phyloP scores from a whole-genome alignment of 2,797 vertebrate genomes.

The Phaenicophaeus curvirostris region DNA sequence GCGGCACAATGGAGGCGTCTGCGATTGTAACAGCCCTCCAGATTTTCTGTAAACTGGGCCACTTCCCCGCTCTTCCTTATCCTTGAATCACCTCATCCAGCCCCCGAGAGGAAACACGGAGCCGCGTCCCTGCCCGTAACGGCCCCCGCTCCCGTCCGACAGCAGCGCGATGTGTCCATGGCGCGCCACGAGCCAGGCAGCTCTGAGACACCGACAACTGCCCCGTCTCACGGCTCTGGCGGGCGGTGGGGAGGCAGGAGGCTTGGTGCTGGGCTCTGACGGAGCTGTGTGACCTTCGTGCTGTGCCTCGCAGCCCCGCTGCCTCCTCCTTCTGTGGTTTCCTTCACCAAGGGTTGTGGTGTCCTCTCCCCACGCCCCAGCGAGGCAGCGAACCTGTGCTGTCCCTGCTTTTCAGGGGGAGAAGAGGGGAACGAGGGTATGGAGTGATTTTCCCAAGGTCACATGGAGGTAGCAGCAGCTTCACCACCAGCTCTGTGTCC shows the following conservation, averaged over 20 bases:
- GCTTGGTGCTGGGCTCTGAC: not conserved
- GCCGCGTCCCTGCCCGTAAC: not conserved
- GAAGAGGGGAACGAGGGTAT: not conserved
- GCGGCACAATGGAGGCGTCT: not conserved
- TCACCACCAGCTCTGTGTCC: not conserved
- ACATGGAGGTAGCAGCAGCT: not conserved
- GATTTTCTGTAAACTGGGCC: slow-evolving; percentile 4
- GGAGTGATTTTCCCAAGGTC: slow-evolving; percentile 15
- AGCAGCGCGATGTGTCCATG: not conserved
- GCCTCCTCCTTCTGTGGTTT: not conserved
- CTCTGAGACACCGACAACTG: rapidly evolving
- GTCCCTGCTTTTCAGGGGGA: not conserved
- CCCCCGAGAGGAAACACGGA: not conserved
- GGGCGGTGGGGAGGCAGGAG: not conserved
- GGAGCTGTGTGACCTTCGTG: not conserved
- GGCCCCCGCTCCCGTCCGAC: not conserved
- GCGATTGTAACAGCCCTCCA: not conserved
- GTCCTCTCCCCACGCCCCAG: rapidly evolving
- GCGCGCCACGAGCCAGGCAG: rapidly evolving
- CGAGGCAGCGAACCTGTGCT: rapidly evolving
- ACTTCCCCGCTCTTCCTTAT: slow-evolving; percentile 37
- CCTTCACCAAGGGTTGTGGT: rapidly evolving
- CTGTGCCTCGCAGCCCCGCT: rapidly evolving
- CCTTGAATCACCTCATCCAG: slow-evolving; percentile 53
- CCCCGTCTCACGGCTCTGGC: rapidly evolving